Base-by-base conservation (phyloP, 2,888 invertebrate species). In the Drymonia ruficornis region DNA sequence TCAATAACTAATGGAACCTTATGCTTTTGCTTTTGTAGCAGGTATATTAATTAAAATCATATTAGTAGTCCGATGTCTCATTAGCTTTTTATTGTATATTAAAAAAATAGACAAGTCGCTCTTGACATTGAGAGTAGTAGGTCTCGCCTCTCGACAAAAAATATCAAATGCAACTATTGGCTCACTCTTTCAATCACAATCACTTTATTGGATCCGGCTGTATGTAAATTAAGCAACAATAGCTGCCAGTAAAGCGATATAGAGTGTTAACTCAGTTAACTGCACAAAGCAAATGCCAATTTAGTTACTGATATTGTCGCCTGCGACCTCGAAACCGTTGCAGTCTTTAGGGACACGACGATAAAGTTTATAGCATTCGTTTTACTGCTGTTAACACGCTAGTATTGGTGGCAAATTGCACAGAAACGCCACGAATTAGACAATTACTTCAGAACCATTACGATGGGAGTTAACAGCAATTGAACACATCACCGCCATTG, bases 381-480 rank as follows among this genome's bases (percentile, higher is more conserved):
- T 47, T 49, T 8, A 40, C 19, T 18, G 29, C 38, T 43, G 45
- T 34, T 50, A 53, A 57, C 45, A 47, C 46, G 49, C 13, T 12
- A 19, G 46, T 43, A 51, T 31, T 18, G 19, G 43, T 44, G 48
- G 42, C 36, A 49, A 59, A 59, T 46, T 53, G 18, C 45, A 47
- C 44, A 49, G 53, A 53, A 52, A 52, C 44, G 53, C 42, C 36
- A 23, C 43, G 45, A 55, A 54, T 57, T 42, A 34, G 23, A 56
- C 53, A 56, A 55, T 59, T 58, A 58, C 53, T 53, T 55, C 29
- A 16, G 42, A 58, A 52, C 48, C 62, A 59, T 66, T 59, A 61
- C 49, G 36, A 53, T 49, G 43, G 51, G 55, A 66, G 67, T 66
- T 70, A 70, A 53, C 52, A 50, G 51, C 57, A 70, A 64, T 70